Conservation (phyloP, 2,888 invertebrate species). For the Periphyllus acericola region DNA sequence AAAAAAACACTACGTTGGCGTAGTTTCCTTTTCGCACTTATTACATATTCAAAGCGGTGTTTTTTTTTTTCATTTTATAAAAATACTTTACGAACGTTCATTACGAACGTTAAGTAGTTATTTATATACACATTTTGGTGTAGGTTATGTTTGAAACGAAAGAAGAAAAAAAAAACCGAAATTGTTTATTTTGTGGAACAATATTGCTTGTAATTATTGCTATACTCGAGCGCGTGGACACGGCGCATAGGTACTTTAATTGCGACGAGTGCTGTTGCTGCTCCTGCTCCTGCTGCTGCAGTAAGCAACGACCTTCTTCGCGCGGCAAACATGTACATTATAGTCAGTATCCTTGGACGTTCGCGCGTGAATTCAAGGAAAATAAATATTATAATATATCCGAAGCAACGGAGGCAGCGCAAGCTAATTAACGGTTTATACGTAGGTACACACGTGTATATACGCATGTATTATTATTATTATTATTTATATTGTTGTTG, state of each 20-base stretch:
- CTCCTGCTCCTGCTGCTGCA: no score
- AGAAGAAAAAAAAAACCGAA: slow-evolving; percentile 16
- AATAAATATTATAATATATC: slow-evolving; percentile 7
- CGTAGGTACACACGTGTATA: background rate
- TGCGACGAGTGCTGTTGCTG: background rate
- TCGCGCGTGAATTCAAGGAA: background rate
- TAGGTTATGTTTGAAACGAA: background rate
- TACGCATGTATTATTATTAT: background rate
- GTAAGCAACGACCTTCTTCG: slow-evolving; percentile 1
- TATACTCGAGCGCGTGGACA: background rate
- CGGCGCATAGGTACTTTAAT: slow-evolving; percentile 23
- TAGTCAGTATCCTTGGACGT: slow-evolving; percentile 23
- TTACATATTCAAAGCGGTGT: background rate
- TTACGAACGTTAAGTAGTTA: background rate
- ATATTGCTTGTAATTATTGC: background rate
- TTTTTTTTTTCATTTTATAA: no score
- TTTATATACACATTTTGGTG: background rate
- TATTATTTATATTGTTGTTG: no score
- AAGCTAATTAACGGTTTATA: slow-evolving; percentile 10
- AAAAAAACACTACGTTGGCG: background rate
- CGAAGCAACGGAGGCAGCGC: background rate
- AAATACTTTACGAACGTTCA: background rate
- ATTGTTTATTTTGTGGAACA: background rate
- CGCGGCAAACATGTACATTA: background rate
- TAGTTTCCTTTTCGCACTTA: background rate